Conservation (phyloP, 2,113 vertebrate species). For the Saimiri boliviensis region DNA sequence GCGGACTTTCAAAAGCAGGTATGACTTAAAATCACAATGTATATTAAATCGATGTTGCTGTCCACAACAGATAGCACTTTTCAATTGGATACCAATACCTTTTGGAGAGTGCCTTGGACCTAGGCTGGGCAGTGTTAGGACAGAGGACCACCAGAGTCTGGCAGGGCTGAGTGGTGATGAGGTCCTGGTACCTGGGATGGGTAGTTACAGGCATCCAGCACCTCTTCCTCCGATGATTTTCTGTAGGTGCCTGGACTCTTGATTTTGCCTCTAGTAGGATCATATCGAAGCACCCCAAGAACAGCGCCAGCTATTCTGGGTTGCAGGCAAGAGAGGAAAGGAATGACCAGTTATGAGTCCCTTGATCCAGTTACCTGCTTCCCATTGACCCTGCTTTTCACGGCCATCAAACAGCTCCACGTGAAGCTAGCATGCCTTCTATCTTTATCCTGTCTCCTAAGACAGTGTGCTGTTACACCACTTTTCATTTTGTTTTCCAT, state of each 20-base stretch:
- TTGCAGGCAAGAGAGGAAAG: background rate
- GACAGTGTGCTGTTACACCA: background rate
- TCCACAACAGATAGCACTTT: background rate
- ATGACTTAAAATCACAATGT: background rate
- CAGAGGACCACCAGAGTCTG: background rate
- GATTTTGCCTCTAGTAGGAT: background rate
- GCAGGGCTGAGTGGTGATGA: too few relatives aligned
- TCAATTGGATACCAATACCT: too few relatives aligned
- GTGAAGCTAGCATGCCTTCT: background rate
- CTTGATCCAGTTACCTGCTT: rapidly evolving
- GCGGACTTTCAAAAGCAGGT: background rate
- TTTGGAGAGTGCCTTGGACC: background rate
- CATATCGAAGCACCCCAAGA: background rate
- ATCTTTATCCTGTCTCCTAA: background rate
- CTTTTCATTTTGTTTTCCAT: background rate
- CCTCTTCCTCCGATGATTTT: background rate
- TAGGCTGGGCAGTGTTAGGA: background rate
- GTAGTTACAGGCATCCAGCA: background rate
- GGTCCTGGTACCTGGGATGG: rapidly evolving
- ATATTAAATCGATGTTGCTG: background rate
- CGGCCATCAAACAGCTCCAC: rapidly evolving
- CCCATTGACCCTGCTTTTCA: background rate
- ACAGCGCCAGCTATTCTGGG: background rate
- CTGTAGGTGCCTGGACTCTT: rapidly evolving
- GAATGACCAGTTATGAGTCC: background rate